phyloP scores from a whole-genome alignment of 2,113 vertebrate species.

The Melanostigma gelatinosum region DNA sequence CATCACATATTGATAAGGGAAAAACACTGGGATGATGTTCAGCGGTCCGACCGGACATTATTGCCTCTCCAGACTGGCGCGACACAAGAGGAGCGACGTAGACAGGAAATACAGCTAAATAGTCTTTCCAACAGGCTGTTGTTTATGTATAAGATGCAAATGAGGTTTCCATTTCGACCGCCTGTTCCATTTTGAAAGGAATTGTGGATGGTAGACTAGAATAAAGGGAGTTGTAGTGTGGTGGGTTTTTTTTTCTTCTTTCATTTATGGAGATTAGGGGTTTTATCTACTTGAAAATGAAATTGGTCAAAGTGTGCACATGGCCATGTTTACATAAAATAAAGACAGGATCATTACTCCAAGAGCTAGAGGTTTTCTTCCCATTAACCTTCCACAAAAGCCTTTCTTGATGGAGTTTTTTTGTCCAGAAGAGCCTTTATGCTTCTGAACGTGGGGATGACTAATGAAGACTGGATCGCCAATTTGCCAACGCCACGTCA shows the following conservation, averaged over 20 bases:
- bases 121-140: constrained; percentile 61
- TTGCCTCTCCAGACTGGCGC: constrained; percentile 25
- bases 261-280: constrained; percentile 49
- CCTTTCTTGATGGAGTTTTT: constrained; percentile 16
- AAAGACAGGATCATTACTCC: constrained; percentile 29
- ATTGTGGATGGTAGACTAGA: constrained; percentile 65
- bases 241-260: constrained; percentile 13
- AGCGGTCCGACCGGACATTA: constrained; percentile 44
- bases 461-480: constrained; percentile 41
- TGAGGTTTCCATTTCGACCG: constrained; percentile 64
- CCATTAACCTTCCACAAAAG: constrained; percentile 4
- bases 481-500: constrained; percentile 32
- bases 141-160: constrained; percentile 81
- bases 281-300: constrained; percentile 33
- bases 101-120: constrained; percentile 69
- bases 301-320: constrained; percentile 38
- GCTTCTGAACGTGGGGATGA: constrained; percentile 36
- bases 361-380: background rate
- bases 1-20: constrained; percentile 75
- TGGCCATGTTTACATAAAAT: constrained; percentile 46
- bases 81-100: constrained; percentile 52
- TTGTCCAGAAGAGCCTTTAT: constrained; percentile 42
- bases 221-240: constrained; percentile 43
- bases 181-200: constrained; percentile 69
- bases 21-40: constrained; percentile 58